Evolutionary conservation across 2,888 invertebrate species (phyloP).

Genomic region (Mythimna pallens): DNA sequence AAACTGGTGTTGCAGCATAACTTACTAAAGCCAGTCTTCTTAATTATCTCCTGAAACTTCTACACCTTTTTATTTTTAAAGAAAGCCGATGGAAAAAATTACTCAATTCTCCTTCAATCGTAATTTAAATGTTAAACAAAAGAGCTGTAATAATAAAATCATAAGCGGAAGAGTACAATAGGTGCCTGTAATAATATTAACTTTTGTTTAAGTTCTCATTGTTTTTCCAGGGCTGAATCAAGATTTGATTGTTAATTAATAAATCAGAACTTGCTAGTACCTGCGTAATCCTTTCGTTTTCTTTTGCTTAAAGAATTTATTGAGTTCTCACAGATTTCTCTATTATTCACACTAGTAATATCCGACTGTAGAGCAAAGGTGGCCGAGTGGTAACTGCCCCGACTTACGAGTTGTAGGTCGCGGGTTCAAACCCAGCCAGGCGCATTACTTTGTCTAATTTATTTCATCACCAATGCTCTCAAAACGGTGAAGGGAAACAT

Average conservation of each 20-base stretch:
- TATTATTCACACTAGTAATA: too few species aligned
- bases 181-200: conserved; percentile 61
- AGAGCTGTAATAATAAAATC: conserved; percentile 59
- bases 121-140: conserved; percentile 53
- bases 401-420: too few species aligned
- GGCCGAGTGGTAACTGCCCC: too few species aligned
- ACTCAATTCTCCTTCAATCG: conserved; percentile 26
- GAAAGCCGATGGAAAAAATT: conserved; percentile 33
- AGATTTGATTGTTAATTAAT: conserved; percentile 33
- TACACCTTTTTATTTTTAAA: neutral
- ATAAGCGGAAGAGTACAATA: conserved; percentile 60
- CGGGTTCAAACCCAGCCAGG: too few species aligned
- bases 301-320: neutral
- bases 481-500: too few species aligned
- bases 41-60: neutral
- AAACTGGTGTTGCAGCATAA: too few species aligned
- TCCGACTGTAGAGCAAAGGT: too few species aligned
- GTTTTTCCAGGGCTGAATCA: conserved; percentile 17
- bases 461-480: too few species aligned
- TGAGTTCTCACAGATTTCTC: too few species aligned
- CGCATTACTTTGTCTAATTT: too few species aligned
- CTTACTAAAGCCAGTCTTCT: too few species aligned
- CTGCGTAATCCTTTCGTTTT: neutral
- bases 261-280: neutral
- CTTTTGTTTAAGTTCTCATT: conserved; percentile 55